A percentile compares a stretch with the other conserved stretches of the same genome.
Evolutionary conservation across 2,797 vertebrate genomes (phyloP).

Genomic region (Danio jaintianensis): DNA sequence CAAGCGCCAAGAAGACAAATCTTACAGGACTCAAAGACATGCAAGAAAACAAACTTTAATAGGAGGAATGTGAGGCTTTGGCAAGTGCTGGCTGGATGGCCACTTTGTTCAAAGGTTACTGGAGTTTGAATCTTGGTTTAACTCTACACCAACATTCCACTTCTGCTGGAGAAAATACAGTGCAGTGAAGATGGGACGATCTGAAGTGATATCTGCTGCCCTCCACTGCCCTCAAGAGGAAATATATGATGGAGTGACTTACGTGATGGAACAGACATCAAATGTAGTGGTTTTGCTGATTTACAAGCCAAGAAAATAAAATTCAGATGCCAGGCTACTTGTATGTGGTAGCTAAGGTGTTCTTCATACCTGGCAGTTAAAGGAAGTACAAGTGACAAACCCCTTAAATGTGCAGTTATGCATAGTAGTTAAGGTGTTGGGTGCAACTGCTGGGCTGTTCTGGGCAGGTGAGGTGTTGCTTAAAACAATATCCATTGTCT

Average conservation of each 20-base stretch:
- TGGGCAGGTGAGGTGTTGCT: not conserved
- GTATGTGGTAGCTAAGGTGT: not conserved
- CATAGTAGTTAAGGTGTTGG: too few relatives aligned
- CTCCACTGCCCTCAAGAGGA: slow-evolving; percentile 65
- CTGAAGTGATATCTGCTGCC: slow-evolving; percentile 61
- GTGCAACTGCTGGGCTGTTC: not conserved
- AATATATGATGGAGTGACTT: slow-evolving; percentile 3
- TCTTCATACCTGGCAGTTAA: too few relatives aligned
- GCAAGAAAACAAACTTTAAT: slow-evolving; percentile 58
- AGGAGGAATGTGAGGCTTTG: slow-evolving; percentile 61
- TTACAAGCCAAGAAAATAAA: not conserved
- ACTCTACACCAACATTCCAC: slow-evolving; percentile 64
- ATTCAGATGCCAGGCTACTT: not conserved
- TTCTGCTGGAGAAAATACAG: slow-evolving; percentile 59
- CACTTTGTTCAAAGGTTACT: slow-evolving; percentile 67
- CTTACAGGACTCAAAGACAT: slow-evolving; percentile 61
- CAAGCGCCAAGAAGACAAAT: slow-evolving; percentile 55
- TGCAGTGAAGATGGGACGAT: not conserved
- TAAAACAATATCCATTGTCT: not conserved
- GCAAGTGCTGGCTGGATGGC: slow-evolving; percentile 59
- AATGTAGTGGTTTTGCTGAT: not conserved
- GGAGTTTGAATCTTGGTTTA: slow-evolving; percentile 65
- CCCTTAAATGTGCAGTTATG: too few relatives aligned
- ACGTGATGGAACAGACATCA: not conserved
- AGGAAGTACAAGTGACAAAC: too few relatives aligned